Conservation (phyloP, 2,113 vertebrate species). For the Apteryx mantelli region DNA sequence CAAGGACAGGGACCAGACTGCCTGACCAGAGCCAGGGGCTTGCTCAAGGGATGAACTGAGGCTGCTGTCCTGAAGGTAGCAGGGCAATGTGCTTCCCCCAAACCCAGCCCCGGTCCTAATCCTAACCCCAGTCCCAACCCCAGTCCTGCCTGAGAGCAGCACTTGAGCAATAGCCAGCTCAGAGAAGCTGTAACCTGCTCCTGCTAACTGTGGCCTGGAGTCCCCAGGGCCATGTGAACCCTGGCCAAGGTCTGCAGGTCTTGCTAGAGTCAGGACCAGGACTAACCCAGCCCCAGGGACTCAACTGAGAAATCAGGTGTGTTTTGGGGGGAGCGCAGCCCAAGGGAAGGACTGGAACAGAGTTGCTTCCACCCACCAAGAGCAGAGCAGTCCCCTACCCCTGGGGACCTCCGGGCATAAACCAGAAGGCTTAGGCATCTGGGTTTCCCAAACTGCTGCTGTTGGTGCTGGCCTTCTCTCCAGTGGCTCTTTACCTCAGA, state of each 20-base stretch:
- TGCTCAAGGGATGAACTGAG: not conserved
- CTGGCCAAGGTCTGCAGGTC: fast-evolving
- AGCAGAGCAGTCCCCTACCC: not conserved
- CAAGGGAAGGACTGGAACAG: no score
- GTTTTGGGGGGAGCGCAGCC: not conserved
- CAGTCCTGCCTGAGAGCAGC: not conserved
- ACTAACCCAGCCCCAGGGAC: not conserved
- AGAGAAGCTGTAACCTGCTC: not conserved
- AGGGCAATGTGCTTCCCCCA: fast-evolving
- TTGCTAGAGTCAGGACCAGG: not conserved
- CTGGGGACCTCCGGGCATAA: not conserved
- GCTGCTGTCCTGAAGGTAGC: not conserved
- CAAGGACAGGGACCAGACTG: not conserved
- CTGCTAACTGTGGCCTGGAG: not conserved
- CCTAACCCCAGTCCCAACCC: not conserved
- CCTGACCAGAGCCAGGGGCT: no score
- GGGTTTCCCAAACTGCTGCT: not conserved
- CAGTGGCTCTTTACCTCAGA: fast-evolving
- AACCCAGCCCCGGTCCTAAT: not conserved
- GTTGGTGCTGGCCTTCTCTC: not conserved
- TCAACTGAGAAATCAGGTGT: not conserved
- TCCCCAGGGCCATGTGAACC: not conserved
- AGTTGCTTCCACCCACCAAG: not conserved
- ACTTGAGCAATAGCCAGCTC: not conserved
- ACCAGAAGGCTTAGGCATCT: not conserved